Evolutionary conservation across 2,888 invertebrate genomes (phyloP).

Genomic region (Cerceris rybyensis): DNA sequence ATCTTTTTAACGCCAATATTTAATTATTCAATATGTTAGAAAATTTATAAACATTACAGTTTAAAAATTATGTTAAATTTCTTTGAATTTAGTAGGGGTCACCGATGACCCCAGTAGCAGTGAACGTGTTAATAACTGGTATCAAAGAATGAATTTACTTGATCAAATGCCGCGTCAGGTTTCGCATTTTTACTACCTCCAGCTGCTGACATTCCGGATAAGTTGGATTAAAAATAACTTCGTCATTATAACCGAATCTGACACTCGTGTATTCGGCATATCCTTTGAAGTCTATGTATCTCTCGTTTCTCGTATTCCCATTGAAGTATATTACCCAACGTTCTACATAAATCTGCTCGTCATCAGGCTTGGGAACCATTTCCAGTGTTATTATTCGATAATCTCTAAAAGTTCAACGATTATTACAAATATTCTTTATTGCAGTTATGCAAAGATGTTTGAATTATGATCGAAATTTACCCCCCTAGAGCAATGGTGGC

Average conservation of each 20-base stretch:
- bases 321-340: constrained; percentile 82
- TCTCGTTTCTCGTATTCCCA: constrained; percentile 74
- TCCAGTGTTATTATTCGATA: constrained; percentile 80
- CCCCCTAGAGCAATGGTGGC: too few species aligned
- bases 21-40: too few species aligned
- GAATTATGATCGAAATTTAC: too few species aligned
- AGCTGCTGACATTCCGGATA: constrained; percentile 77
- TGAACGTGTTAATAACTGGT: constrained; percentile 15
- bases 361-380: constrained; percentile 72
- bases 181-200: constrained; percentile 76
- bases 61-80: too few species aligned
- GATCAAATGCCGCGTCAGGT: constrained; percentile 79
- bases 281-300: constrained; percentile 79
- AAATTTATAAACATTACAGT: too few species aligned
- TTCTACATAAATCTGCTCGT: constrained; percentile 78
- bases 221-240: constrained; percentile 76
- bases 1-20: too few species aligned
- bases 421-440: background rate
- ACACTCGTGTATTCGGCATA: constrained; percentile 78
- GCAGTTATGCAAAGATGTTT: too few species aligned
- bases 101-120: too few species aligned
- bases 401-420: constrained; percentile 55
- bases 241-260: constrained; percentile 73
- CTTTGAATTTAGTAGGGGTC: too few species aligned
- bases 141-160: constrained; percentile 69